Base-by-base conservation (phyloP, 2,113 vertebrate species). In the Rallus limicola region DNA sequence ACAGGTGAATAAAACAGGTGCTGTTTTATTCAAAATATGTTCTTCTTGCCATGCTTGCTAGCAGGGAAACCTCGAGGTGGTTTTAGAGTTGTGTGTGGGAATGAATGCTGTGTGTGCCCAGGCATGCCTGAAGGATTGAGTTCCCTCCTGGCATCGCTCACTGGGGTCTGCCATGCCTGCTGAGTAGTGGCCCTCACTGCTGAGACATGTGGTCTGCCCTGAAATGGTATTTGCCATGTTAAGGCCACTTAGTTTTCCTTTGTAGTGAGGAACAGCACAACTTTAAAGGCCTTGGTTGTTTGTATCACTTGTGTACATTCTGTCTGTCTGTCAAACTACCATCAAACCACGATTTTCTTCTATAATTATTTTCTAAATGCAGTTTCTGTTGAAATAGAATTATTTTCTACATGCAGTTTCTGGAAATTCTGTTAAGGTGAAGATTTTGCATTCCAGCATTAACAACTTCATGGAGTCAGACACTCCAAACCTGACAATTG, bases 51-150 rank as follows among this genome's bases (percentile, higher is more conserved):
- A 0, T 40, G 40, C 36, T 76, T 94, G 48, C 60, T 25, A 19
- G 53, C 0, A 0, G 28, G 34, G 40, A 91, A 89, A 34, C n/a
- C 31, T 79, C 0, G 0, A 38, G 24, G 75, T 60, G 40, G 7
- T 79, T 82, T 80, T 14, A 34, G 31, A 46, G n/a, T 5, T 63
- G 53, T 76, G 38, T 28, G 50, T 0, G 0, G 11, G 58, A 29
- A 56, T 60, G 58, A 29, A 56, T 60, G 52, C 53, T 48, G 23
- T 18, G 53, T 28, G 40, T 29, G 13, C 67, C 59, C 26, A 89
- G 70, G 34, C 78, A 50, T 0, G 7, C 0, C 2, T 5, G 19
- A 89, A 31, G 25, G 31, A 80, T 31, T 69, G 36, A 65, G 67
- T 34, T 85, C 38, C 42, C 59, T 36, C 21, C 46, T 80, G 44